Evolutionary conservation across 2,888 invertebrate species (phyloP).

Genomic region (Agrochola macilenta): DNA sequence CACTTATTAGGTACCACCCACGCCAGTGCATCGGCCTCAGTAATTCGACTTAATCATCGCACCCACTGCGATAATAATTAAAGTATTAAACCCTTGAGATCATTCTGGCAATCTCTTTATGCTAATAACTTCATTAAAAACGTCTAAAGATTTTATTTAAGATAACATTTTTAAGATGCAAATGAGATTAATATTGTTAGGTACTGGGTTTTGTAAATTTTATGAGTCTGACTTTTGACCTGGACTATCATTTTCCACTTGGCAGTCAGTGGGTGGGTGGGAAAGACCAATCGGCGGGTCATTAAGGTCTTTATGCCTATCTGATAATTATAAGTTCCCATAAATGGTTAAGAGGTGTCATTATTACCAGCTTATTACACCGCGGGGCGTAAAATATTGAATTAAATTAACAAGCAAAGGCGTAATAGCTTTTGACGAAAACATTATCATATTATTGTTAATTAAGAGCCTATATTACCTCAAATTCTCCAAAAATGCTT

Average conservation of each 20-base stretch:
- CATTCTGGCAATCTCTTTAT: conserved; percentile 57
- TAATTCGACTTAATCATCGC: conserved; percentile 71
- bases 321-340: conserved; percentile 37
- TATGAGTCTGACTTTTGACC: conserved; percentile 53
- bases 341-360: conserved; percentile 43
- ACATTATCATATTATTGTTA: conserved; percentile 10
- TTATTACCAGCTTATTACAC: conserved; percentile 30
- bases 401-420: conserved; percentile 43
- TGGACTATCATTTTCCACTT: conserved; percentile 29
- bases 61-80: conserved; percentile 74
- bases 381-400: conserved; percentile 43
- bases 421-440: conserved; percentile 27
- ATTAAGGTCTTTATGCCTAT: conserved; percentile 33
- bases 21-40: conserved; percentile 64
- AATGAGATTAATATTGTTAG: conserved; percentile 13
- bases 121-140: conserved; percentile 63
- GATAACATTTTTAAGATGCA: conserved; percentile 22
- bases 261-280: conserved; percentile 32
- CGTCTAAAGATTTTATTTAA: conserved; percentile 33
- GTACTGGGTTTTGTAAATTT: conserved; percentile 18
- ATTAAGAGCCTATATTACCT: not conserved
- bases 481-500: too few species aligned
- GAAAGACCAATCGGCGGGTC: conserved; percentile 35
- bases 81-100: conserved; percentile 64
- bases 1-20: conserved; percentile 60